Percentiles rank a stretch among this genome's conserved stretches.
Conservation (phyloP, 2,113 vertebrate genomes). For the Siphamia tubifer region DNA sequence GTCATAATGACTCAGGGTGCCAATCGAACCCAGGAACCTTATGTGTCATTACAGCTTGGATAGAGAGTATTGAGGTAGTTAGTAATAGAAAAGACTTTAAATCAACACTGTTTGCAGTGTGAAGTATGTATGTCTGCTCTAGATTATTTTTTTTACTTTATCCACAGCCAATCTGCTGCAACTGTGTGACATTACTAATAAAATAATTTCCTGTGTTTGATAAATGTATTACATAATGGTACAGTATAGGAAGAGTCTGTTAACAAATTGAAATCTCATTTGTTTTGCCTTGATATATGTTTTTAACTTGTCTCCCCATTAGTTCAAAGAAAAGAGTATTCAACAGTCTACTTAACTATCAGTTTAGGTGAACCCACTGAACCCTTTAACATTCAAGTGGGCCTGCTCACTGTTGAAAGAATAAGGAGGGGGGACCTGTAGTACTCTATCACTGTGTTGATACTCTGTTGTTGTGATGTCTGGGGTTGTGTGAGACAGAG, state of each 20-base stretch:
- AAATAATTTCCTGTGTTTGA: no score
- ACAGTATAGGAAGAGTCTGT: no score
- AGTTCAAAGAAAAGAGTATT: slow-evolving; percentile 42
- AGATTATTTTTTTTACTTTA: background rate
- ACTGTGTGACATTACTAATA: no score
- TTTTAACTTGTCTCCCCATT: background rate
- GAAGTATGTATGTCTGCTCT: background rate
- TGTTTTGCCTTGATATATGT: background rate
- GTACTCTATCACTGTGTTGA: slow-evolving; percentile 1
- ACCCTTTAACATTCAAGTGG: slow-evolving; percentile 26
- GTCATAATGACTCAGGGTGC: slow-evolving; percentile 42
- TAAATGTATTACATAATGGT: no score
- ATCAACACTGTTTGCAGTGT: background rate
- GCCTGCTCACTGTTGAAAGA: background rate
- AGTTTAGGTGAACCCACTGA: slow-evolving; percentile 49
- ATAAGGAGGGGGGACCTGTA: background rate
- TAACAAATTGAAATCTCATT: background rate
- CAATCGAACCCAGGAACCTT: slow-evolving; percentile 57
- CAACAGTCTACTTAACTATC: slow-evolving; percentile 1
- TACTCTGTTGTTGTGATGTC: slow-evolving; percentile 15
- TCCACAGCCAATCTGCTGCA: no score
- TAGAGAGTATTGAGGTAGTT: slow-evolving; percentile 21
- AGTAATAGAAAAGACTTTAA: slow-evolving; percentile 8
- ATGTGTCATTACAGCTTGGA: slow-evolving; percentile 45
- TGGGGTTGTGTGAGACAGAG: slow-evolving; percentile 11